These are phyloP conservation scores for Pilophorus perplexus DNA, from an alignment of 2,888 invertebrate genomes.

Conservation along the genomic window DNA sequence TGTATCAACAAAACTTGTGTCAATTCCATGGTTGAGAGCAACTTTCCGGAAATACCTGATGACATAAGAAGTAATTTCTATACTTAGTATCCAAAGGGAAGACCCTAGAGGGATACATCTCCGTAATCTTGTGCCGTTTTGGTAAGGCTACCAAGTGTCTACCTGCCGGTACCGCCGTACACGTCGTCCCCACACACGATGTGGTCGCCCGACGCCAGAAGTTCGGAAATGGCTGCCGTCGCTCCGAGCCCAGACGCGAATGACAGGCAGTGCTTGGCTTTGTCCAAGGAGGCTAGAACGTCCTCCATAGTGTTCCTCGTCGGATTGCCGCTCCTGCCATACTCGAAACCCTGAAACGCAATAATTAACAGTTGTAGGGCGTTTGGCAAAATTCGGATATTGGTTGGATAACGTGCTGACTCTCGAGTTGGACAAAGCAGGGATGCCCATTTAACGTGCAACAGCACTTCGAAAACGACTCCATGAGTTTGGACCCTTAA, in stretches of 20 bases:
- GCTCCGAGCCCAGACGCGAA: constrained; percentile 92
- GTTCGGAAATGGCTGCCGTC: constrained; percentile 62
- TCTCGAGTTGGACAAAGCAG: too few species aligned
- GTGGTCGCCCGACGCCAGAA: constrained; percentile 84
- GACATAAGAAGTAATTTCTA: too few species aligned
- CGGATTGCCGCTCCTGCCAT: constrained; percentile 92
- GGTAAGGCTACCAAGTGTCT: too few species aligned
- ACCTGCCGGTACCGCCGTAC: constrained; percentile 89
- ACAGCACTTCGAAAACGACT: too few species aligned
- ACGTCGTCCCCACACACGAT: constrained; percentile 87
- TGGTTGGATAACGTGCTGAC: too few species aligned
- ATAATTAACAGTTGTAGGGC: too few species aligned
- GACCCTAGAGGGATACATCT: too few species aligned
- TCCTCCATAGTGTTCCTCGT: constrained; percentile 83
- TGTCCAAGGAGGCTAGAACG: constrained; percentile 86
- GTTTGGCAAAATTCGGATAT: too few species aligned
- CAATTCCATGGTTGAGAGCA: constrained; percentile 66
- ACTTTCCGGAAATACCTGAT: constrained; percentile 58
- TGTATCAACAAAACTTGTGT: constrained; percentile 74
- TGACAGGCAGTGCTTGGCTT: constrained; percentile 75
- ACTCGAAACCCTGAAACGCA: constrained; percentile 67
- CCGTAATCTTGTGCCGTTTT: too few species aligned
- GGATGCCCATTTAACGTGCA: too few species aligned
- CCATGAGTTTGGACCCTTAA: too few species aligned
- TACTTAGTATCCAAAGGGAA: too few species aligned